A percentile compares a stretch with the other conserved stretches of the same genome.
These are phyloP conservation scores for Herpailurus yagouaroundi DNA, from an alignment of 2,113 vertebrate genomes.

Conservation along the genomic window DNA sequence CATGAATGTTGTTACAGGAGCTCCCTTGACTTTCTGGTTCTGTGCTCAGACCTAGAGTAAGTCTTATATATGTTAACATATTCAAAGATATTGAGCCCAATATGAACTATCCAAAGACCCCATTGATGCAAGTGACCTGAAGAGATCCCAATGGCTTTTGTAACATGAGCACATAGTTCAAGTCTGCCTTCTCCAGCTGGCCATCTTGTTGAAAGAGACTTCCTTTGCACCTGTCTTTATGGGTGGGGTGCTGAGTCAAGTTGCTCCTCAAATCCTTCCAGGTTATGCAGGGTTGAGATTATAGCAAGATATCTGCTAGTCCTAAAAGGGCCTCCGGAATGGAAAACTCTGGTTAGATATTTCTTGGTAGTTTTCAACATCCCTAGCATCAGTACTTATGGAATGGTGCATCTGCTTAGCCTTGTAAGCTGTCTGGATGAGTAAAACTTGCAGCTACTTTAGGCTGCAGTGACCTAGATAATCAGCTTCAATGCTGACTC, in stretches of 20 bases:
- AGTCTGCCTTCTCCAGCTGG: not conserved
- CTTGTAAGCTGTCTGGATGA: not conserved
- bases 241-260: not conserved
- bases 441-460: slow-evolving; percentile 7
- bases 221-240: not conserved
- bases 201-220: not conserved
- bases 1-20: not conserved
- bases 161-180: not conserved
- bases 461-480: slow-evolving; percentile 70
- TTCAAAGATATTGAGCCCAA: not conserved
- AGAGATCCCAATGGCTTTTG: not conserved
- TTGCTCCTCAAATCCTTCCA: not conserved
- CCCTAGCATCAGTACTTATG: not conserved
- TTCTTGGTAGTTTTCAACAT: not conserved
- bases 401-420: not conserved
- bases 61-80: not conserved
- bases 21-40: not conserved
- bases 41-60: not conserved
- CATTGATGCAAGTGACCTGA: not conserved
- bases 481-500: slow-evolving; percentile 45
- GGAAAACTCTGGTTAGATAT: not conserved
- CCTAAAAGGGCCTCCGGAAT: not conserved
- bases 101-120: not conserved
- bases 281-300: not conserved
- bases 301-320: not conserved